A percentile compares a stretch with the other conserved stretches of the same genome.
These are phyloP conservation scores for Lordiphosa stackelbergi DNA, from an alignment of 1,140 invertebrate species.

Conservation along the genomic window DNA sequence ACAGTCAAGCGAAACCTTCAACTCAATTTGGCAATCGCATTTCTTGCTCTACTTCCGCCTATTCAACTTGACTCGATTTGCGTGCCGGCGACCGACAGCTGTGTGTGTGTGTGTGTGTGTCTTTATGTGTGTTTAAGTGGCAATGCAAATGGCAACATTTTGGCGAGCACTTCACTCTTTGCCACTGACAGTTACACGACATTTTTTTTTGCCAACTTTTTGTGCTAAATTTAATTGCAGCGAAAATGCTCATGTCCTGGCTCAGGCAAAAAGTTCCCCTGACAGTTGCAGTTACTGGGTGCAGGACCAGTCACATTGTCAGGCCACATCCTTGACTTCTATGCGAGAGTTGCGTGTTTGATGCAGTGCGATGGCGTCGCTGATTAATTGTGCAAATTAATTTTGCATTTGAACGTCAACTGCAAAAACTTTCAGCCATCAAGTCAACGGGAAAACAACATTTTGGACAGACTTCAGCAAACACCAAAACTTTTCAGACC, in stretches of 20 bases:
- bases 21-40: constrained; percentile 75
- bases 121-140: constrained; percentile 74
- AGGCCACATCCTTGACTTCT: too few relatives aligned
- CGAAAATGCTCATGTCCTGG: constrained; percentile 55
- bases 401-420: constrained; percentile 62
- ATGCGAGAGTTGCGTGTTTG: not conserved
- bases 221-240: constrained; percentile 73
- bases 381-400: constrained; percentile 73
- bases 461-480: constrained; percentile 6
- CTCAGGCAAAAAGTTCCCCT: constrained; percentile 31
- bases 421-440: constrained; percentile 40
- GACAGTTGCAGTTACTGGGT: constrained; percentile 20
- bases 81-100: constrained; percentile 57
- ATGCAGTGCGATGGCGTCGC: constrained; percentile 18
- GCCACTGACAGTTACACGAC: constrained; percentile 65
- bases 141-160: constrained; percentile 75
- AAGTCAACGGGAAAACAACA: constrained; percentile 26
- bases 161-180: constrained; percentile 63
- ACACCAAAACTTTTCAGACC: constrained; percentile 25
- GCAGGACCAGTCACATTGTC: not conserved
- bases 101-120: constrained; percentile 25
- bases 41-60: constrained; percentile 75
- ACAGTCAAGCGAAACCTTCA: constrained; percentile 75
- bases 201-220: constrained; percentile 53
- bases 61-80: constrained; percentile 75